Base-by-base conservation (phyloP, 1,140 invertebrate species). In the Ganaspis sp. region DNA sequence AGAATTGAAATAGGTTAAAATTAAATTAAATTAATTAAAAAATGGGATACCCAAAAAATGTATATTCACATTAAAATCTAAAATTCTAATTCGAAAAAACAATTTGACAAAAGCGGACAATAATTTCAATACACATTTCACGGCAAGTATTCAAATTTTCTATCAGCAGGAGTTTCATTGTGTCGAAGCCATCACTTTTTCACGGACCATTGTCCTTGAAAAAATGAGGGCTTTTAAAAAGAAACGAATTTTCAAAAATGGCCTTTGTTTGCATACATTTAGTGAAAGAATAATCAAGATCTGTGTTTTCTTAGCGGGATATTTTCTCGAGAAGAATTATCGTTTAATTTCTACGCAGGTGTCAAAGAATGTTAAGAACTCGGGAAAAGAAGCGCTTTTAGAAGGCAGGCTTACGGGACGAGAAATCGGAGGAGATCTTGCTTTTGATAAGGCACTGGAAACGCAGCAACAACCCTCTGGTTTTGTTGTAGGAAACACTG, bases 401-500 rank as follows among this genome's bases (percentile, higher is more conserved):
- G 45, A 49, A 49, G 45, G 15, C 19, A 49, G 45, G 45, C 45
- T 64, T 64, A 15, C 21, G 0, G 6, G 17, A n/a, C 11, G 23
- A 26, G 58, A 34, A 23, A 72, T 2, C 15, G 11, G 72, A 73
- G 70, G 49, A 83, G 80, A 83, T 83, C 29, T 76, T 73, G 75
- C 73, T 12, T 71, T 73, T 77, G 76, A 81, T 80, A 81, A 77
- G 70, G 21, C 69, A 75, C 49, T 74, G 69, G 40, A 37, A 75
- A 78, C 21, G 77, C 79, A 75, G 78, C 77, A 82, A 81, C 77
- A 82, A 82, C 4, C 79, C 77, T 34, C 77, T 38, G 81, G 79
- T 82, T 78, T 79, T 82, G 81, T 84, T 77, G 73, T 75, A 70
- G 81, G 74, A 84, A 82, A 84, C 77, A 73, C 75, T 71, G 74